These are phyloP conservation scores for Balaenoptera acutorostrata DNA, from an alignment of 2,113 vertebrate species.

Conservation along the genomic window DNA sequence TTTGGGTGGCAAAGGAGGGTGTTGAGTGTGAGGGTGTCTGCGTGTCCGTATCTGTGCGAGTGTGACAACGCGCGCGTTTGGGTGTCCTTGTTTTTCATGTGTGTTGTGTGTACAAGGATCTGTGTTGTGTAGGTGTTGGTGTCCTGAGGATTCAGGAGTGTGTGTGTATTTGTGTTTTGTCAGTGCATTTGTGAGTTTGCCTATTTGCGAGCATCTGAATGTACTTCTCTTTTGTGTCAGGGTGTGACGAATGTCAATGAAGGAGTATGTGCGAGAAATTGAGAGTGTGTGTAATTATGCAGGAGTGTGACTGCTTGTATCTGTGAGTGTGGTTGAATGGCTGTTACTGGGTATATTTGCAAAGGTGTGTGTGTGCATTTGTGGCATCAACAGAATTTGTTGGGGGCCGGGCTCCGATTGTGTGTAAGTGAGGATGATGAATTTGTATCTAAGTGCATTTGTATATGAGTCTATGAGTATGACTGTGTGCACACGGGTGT, in stretches of 20 bases:
- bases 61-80: background rate
- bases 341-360: background rate
- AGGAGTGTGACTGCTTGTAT: background rate
- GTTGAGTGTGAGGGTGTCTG: background rate
- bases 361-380: background rate
- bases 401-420: background rate
- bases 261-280: background rate
- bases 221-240: background rate
- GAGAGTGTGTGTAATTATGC: background rate
- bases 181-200: background rate
- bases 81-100: background rate
- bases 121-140: background rate
- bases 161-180: background rate
- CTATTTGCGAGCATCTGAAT: background rate
- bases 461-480: background rate
- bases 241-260: background rate
- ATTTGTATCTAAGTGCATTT: background rate
- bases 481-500: background rate
- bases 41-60: background rate
- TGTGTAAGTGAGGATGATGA: background rate
- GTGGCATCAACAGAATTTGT: background rate
- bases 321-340: background rate
- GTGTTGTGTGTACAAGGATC: background rate
- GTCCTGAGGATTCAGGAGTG: background rate
- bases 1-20: background rate